Evolutionary conservation across 2,888 invertebrate genomes (phyloP).

Genomic region (Sinopyrophorus schimmeli): DNA sequence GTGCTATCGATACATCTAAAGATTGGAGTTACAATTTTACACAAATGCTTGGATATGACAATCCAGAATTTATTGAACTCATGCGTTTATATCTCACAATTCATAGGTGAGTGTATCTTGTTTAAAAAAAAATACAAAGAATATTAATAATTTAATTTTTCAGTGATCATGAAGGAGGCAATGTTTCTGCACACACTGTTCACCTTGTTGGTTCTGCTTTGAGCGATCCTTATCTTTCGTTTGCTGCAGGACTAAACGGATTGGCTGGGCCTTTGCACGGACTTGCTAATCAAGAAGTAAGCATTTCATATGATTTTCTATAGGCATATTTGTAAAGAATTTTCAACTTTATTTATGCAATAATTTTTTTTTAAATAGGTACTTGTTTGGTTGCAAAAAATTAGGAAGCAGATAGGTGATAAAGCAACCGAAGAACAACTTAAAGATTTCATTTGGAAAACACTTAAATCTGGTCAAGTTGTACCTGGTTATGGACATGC

Average conservation of each 20-base stretch:
- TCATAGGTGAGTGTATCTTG: constrained; percentile 63
- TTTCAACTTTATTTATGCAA: constrained; percentile 2
- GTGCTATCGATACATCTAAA: constrained; percentile 83
- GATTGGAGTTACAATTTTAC: constrained; percentile 95
- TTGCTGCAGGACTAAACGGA: constrained; percentile 91
- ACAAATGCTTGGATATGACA: constrained; percentile 87
- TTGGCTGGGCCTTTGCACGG: constrained; percentile 95
- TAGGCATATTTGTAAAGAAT: background rate
- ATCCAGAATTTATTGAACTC: constrained; percentile 82
- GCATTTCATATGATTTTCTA: background rate
- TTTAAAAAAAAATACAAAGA: background rate
- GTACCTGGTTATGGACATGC: constrained; percentile 97
- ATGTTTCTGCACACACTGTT: constrained; percentile 93
- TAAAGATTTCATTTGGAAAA: constrained; percentile 97
- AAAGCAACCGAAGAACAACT: constrained; percentile 87
- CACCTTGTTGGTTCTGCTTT: constrained; percentile 93
- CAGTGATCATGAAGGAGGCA: constrained; percentile 95
- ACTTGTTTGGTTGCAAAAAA: constrained; percentile 89
- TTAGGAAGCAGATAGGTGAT: constrained; percentile 83
- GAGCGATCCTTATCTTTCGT: constrained; percentile 91
- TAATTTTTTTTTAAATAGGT: constrained; percentile 62
- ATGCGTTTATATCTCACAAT: constrained; percentile 93
- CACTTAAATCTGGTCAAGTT: constrained; percentile 93
- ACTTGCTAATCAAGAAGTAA: constrained; percentile 4
- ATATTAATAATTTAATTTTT: constrained; percentile 31